Evolutionary conservation across 2,888 invertebrate species (phyloP), one percentile per base, ranked within the genome.

Genomic region (Aspidiotus rigidus): DNA sequence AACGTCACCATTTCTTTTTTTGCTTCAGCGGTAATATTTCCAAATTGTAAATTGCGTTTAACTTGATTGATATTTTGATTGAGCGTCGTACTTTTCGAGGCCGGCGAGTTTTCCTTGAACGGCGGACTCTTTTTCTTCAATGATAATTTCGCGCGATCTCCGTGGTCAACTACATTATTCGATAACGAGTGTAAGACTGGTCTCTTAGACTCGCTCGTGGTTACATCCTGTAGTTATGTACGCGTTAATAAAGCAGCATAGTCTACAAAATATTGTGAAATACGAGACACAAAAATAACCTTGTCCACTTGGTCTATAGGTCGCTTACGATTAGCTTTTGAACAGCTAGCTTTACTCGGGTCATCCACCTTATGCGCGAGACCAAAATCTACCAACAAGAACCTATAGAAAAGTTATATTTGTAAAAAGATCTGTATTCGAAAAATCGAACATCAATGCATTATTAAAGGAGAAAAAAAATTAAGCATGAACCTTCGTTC

Each of bases 341-440:
- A 16, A 8, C 54, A 17, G n/a, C 42, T 41, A 15, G 8, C 17
- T 9, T 16, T 49, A 15, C 44, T 53, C 15, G 15, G 74, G 62
- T 73, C 72, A 55, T 74, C 73, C 72, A 82, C 79, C 60, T 83
- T 83, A 78, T 93, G 91, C 28, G 93, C 90, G 72, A 94, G 81
- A 0, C 94, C 94, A 81, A 94, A 94, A 79, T 94, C 93, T 13
- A 94, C 91, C 72, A 93, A 79, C 64, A 90, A 81, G 79, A 86
- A 89, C 75, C 87, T 86, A 11, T 75, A 75, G 62, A 28, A 28
- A 5, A 28, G 28, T 28, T 3, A 28, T 28, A 3, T 28, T 28
- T 28, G 5, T 28, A 3, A 5, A 28, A 28, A 28, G 28, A 28
- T 28, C 1, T 28, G 28, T 5, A 28, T 28, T 28, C 28, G 28